A percentile compares a stretch with the other conserved stretches of the same genome.
phyloP scores from a whole-genome alignment of 2,797 vertebrate genomes.

The Sphenopsis melanotis region DNA sequence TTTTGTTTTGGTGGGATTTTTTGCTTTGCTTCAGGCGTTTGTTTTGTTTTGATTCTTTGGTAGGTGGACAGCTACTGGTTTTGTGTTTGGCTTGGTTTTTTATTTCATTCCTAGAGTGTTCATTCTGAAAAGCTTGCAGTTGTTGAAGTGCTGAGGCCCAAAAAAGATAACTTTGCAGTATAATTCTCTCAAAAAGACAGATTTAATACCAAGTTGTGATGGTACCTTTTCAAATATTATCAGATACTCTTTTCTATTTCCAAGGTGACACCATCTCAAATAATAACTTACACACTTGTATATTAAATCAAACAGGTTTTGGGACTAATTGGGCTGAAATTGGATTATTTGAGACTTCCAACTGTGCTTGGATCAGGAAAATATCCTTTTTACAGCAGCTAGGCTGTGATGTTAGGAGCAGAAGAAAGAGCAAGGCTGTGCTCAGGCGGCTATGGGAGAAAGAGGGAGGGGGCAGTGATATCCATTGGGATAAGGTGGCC shows the following conservation, averaged over 20 bases:
- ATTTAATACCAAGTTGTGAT: neutral
- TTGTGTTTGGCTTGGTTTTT: neutral
- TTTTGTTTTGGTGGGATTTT: neutral
- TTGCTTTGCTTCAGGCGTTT: neutral
- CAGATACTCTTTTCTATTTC: neutral
- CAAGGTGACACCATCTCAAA: neutral
- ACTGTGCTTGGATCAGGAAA: neutral
- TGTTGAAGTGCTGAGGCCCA: neutral
- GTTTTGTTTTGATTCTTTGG: neutral
- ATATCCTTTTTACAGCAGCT: neutral
- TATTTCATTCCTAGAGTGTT: neutral
- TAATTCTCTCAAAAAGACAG: neutral
- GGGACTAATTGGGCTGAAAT: neutral
- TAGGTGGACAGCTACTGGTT: neutral
- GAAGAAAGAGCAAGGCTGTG: neutral
- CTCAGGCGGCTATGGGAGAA: neutral
- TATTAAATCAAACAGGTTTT: neutral
- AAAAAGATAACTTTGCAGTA: neutral
- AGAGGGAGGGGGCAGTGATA: neutral
- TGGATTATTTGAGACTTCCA: neutral
- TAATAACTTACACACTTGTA: neutral
- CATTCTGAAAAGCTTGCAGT: neutral
- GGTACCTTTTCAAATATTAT: neutral
- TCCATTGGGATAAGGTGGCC: rapidly evolving
- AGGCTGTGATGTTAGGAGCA: rapidly evolving